Conservation (phyloP, 2,888 invertebrate species). For the Phyllotreta cruciferae region DNA sequence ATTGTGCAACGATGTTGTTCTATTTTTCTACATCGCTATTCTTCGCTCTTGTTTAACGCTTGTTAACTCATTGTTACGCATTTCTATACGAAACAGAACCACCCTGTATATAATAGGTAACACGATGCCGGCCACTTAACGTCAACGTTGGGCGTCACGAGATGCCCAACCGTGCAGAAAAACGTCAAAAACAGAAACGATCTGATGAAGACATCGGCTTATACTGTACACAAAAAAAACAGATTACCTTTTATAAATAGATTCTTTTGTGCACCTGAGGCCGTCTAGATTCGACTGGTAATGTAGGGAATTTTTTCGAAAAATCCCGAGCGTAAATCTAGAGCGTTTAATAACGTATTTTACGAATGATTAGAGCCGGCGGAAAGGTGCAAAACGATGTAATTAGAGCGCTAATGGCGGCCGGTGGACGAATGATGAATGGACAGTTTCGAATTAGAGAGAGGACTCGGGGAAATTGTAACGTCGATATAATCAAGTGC, state of each 20-base stretch:
- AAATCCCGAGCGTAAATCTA: too few species aligned
- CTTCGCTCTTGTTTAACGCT: slow-evolving; percentile 34
- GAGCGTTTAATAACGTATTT: too few species aligned
- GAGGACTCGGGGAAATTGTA: too few species aligned
- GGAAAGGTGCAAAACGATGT: slow-evolving; percentile 43
- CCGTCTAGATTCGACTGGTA: too few species aligned
- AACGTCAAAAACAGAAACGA: slow-evolving; percentile 52
- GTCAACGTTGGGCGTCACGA: slow-evolving; percentile 31
- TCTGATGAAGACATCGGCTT: slow-evolving; percentile 36
- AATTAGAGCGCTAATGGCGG: slow-evolving; percentile 42
- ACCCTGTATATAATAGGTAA: slow-evolving; percentile 43
- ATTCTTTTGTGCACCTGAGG: too few species aligned
- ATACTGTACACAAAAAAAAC: too few species aligned
- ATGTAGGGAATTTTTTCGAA: too few species aligned
- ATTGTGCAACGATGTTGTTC: slow-evolving; percentile 52
- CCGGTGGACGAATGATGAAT: slow-evolving; percentile 46
- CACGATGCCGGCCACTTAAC: slow-evolving; percentile 48
- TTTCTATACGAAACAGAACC: too few species aligned
- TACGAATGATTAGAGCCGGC: slow-evolving; percentile 33
- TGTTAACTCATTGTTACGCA: slow-evolving; percentile 36
- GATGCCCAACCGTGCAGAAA: slow-evolving; percentile 47
- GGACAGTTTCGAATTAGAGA: slow-evolving; percentile 45
- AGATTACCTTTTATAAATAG: too few species aligned
- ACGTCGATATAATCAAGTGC: too few species aligned
- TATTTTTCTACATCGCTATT: slow-evolving; percentile 47